Evolutionary conservation across 2,888 invertebrate genomes (phyloP).

Genomic region (Lithophane socia): DNA sequence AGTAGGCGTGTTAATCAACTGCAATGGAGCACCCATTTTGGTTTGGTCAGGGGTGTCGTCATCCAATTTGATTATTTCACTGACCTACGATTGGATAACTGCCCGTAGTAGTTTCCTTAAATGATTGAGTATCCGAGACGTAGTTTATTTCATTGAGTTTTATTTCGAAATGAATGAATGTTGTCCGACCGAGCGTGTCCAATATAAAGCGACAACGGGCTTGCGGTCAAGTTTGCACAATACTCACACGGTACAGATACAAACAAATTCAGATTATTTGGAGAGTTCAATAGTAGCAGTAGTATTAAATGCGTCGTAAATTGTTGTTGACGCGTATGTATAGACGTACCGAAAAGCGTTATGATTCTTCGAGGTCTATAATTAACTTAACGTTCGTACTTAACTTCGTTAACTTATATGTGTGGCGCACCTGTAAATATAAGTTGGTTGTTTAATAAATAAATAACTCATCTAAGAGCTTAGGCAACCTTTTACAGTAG

Average conservation of each 20-base stretch:
- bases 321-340: neutral
- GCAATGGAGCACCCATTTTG: slow-evolving; percentile 60
- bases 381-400: too few species aligned
- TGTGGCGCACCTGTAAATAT: too few species aligned
- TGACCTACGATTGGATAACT: slow-evolving; percentile 65
- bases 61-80: slow-evolving; percentile 62
- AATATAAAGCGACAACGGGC: slow-evolving; percentile 43
- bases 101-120: slow-evolving; percentile 51
- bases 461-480: neutral
- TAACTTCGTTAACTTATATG: too few species aligned
- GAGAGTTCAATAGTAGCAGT: slow-evolving; percentile 10
- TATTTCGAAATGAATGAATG: slow-evolving; percentile 49
- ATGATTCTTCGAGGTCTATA: neutral
- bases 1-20: slow-evolving; percentile 63
- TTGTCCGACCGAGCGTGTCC: slow-evolving; percentile 41
- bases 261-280: slow-evolving; percentile 27
- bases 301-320: slow-evolving; percentile 25
- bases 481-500: neutral
- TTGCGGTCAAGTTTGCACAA: slow-evolving; percentile 41
- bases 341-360: neutral
- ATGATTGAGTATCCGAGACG: slow-evolving; percentile 48
- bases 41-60: slow-evolving; percentile 56
- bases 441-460: too few species aligned
- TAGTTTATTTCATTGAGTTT: slow-evolving; percentile 54
- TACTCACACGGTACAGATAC: slow-evolving; percentile 10